Base-by-base conservation (phyloP, 2,888 invertebrate species). In the Perizoma affinitatum region DNA sequence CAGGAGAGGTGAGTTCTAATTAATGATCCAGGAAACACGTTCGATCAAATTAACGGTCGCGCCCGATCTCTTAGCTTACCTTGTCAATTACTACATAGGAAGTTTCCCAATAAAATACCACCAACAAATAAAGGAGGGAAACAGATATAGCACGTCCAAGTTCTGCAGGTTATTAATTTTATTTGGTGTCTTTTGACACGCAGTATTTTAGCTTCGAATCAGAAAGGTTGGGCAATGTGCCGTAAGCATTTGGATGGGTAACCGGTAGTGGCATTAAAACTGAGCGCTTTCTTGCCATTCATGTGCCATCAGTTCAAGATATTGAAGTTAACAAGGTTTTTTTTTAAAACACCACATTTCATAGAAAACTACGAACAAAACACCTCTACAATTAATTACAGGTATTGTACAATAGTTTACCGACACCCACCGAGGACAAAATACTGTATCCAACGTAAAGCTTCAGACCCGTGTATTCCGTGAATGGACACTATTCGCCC, bases 401-500 rank as follows among this genome's bases (percentile, higher is more conserved):
- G 22, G 22, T 22, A n/a, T n/a, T n/a, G 22, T 22, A 22, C 1
- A 22, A 22, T 22, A 22, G 22, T 22, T 22, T 22, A 38, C 38
- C 7, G 5, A 38, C 38, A 38, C 38, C 38, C 33, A 36, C 6
- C 50, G 6, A 22, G 50, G 34, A 9, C 11, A 45, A 9, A 57
- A 33, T 46, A 33, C 40, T 51, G 10, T 50, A 22, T 57, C 41
- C 42, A n/a, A 22, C 22, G 51, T 52, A 53, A 47, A 52, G 41
- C 53, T 56, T 44, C 47, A 55, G 52, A 55, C n/a, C 45, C 58
- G 49, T 51, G 51, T 54, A 58, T 48, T 42, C 49, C 43, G 55
- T 49, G 51, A 51, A 59, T 59, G 63, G 58, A 63, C 63, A 63
- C 63, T 58, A 58, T 59, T 63, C 56, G 58, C 11, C 63, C 63